Evolutionary conservation across 2,888 invertebrate species (phyloP).

Genomic region (Macrophya alboannulata): DNA sequence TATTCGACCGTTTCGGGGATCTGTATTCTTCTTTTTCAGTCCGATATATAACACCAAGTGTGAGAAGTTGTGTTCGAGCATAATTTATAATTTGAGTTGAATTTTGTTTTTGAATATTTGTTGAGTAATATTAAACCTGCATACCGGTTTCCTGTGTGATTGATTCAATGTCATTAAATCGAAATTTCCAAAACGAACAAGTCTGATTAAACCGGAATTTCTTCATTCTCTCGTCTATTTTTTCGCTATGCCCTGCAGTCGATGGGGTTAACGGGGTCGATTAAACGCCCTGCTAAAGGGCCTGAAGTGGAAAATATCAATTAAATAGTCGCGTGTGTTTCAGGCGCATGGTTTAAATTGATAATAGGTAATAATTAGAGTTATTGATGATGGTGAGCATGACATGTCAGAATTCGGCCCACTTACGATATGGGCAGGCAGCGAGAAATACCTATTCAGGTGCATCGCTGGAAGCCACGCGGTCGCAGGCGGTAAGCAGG

Average conservation of each 20-base stretch:
- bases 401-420: slow-evolving; percentile 64
- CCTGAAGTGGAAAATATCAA: slow-evolving; percentile 9
- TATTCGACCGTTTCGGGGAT: background rate
- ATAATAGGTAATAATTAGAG: slow-evolving; percentile 53
- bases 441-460: slow-evolving; percentile 61
- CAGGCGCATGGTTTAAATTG: slow-evolving; percentile 27
- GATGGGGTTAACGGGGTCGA: background rate
- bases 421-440: slow-evolving; percentile 60
- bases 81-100: background rate
- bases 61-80: background rate
- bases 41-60: background rate
- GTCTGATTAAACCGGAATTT: background rate
- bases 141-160: background rate
- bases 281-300: background rate
- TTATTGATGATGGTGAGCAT: slow-evolving; percentile 46
- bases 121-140: background rate
- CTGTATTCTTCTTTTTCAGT: background rate
- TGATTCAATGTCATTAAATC: background rate
- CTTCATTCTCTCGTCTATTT: background rate
- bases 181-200: background rate
- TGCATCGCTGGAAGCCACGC: slow-evolving; percentile 62
- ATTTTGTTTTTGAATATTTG: background rate
- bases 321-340: slow-evolving; percentile 15
- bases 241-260: background rate
- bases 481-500: slow-evolving; percentile 56